These are phyloP conservation scores for Drosophila birchii DNA, from an alignment of 2,888 invertebrate genomes.

Conservation along the genomic window DNA sequence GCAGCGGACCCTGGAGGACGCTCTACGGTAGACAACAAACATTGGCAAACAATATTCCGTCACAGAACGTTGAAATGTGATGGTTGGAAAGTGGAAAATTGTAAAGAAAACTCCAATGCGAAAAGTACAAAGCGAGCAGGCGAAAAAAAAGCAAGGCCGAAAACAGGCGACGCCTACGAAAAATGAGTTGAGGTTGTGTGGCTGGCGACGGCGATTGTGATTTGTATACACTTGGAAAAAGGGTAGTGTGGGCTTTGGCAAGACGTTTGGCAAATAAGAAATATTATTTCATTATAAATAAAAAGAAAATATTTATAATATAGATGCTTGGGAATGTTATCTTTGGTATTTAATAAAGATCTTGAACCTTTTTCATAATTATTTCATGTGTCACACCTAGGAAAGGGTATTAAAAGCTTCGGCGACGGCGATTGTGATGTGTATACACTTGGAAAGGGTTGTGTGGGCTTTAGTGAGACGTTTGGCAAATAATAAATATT, in stretches of 20 bases:
- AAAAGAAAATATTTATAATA: too few species aligned
- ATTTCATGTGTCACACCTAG: neutral
- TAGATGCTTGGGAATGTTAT: too few species aligned
- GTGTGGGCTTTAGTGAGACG: too few species aligned
- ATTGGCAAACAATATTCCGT: slow-evolving; percentile 40
- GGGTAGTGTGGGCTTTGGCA: neutral
- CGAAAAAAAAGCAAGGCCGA: slow-evolving; percentile 29
- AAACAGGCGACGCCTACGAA: slow-evolving; percentile 31
- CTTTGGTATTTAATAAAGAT: neutral
- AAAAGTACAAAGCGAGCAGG: slow-evolving; percentile 23
- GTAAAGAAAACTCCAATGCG: slow-evolving; percentile 28
- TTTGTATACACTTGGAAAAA: neutral
- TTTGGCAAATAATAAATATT: too few species aligned
- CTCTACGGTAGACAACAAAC: slow-evolving; percentile 71
- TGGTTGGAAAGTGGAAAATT: slow-evolving; percentile 20
- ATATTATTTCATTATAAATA: neutral
- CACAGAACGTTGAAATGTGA: slow-evolving; percentile 25
- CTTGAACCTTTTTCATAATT: neutral
- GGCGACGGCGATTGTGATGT: neutral
- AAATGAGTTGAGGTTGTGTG: slow-evolving; percentile 18
- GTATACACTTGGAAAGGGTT: too few species aligned
- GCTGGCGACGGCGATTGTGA: slow-evolving; percentile 15
- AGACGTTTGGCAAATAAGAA: neutral
- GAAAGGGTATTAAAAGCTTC: slow-evolving; percentile 1
- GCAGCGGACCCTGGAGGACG: slow-evolving; percentile 63